Conservation (phyloP, 2,113 vertebrate species). For the Gasterosteus aculeatus region DNA sequence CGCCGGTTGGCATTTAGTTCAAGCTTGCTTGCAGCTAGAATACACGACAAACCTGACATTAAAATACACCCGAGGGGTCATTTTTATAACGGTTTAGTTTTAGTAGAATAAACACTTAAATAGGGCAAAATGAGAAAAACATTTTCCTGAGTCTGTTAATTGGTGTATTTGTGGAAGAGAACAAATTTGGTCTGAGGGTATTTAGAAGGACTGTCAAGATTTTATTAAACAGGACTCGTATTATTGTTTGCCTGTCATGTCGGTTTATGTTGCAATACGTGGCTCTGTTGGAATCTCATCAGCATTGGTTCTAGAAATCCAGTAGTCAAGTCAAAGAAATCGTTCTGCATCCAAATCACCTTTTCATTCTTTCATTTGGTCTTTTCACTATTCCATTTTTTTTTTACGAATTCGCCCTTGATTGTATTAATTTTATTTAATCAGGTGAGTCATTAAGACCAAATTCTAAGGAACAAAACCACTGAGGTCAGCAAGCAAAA, state of each 20-base stretch:
- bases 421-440: neutral
- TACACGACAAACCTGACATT: constrained; percentile 21
- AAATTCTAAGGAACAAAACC: neutral
- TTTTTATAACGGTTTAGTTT: neutral
- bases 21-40: neutral
- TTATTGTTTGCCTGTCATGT: too few relatives aligned
- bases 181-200: neutral
- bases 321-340: too few relatives aligned
- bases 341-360: too few relatives aligned
- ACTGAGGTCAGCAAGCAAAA: neutral
- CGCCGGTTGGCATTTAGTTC: constrained; percentile 12
- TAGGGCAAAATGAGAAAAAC: neutral
- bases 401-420: too few relatives aligned
- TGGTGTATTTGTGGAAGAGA: neutral
- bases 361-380: too few relatives aligned
- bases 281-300: too few relatives aligned
- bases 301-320: too few relatives aligned
- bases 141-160: neutral
- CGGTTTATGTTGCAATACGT: too few relatives aligned
- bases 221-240: neutral
- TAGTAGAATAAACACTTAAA: neutral
- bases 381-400: too few relatives aligned
- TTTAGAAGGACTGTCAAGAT: neutral
- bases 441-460: neutral
- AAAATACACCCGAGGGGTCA: constrained; percentile 35